Conservation (phyloP, 1,140 invertebrate genomes). For the Palaemon carinicauda region DNA sequence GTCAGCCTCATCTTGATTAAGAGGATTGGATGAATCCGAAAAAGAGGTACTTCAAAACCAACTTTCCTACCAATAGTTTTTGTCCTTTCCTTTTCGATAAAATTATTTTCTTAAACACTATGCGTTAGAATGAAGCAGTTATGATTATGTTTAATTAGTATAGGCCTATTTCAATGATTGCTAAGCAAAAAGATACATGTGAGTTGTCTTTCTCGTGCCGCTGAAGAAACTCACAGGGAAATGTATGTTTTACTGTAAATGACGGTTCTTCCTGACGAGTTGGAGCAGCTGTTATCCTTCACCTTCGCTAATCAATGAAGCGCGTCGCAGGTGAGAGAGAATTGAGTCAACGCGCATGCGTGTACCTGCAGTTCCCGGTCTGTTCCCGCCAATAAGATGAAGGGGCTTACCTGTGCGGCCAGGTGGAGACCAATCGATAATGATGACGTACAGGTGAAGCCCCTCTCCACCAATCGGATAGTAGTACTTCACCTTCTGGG, state of each 20-base stretch:
- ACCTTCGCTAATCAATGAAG: slow-evolving; percentile 25
- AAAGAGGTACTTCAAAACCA: too few species aligned
- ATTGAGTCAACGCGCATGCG: background rate
- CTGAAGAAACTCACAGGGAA: too few species aligned
- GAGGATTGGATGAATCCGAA: too few species aligned
- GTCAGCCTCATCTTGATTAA: too few species aligned
- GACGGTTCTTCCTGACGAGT: background rate
- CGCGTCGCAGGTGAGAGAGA: slow-evolving; percentile 13
- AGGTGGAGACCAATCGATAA: slow-evolving; percentile 45
- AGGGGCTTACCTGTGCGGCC: slow-evolving; percentile 35
- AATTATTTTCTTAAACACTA: too few species aligned
- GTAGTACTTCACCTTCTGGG: slow-evolving; percentile 1
- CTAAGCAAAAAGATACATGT: too few species aligned
- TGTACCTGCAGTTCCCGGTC: slow-evolving; percentile 21
- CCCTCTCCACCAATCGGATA: slow-evolving; percentile 18
- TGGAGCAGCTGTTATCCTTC: background rate
- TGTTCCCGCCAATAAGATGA: slow-evolving; percentile 22
- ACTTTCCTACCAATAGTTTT: too few species aligned
- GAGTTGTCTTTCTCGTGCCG: too few species aligned
- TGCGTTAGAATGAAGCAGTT: too few species aligned
- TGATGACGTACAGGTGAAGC: slow-evolving; percentile 33
- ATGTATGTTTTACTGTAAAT: background rate
- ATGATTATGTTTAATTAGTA: too few species aligned
- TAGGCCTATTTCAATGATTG: too few species aligned
- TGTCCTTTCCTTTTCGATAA: too few species aligned